Percentiles rank a stretch among this genome's conserved stretches.
Conservation (phyloP, 2,797 vertebrate species). For the Carduelis carduelis region DNA sequence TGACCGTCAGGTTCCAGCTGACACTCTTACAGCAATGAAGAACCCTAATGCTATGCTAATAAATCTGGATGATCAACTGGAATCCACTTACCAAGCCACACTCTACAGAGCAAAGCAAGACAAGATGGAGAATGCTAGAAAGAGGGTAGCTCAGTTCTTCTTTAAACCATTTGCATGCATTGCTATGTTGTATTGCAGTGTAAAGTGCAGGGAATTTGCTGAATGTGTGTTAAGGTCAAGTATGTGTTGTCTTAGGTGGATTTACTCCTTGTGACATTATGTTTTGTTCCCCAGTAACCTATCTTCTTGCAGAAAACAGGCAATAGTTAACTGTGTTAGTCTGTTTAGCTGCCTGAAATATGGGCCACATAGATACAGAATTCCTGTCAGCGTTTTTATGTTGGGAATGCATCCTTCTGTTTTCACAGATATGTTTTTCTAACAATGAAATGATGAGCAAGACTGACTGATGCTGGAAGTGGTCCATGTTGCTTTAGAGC, state of each 20-base stretch:
- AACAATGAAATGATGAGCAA: not conserved
- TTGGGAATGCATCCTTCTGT: not conserved
- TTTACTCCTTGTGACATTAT: not conserved
- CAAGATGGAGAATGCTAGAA: conserved; percentile 90
- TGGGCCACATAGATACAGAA: fast-evolving
- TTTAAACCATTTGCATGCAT: not conserved
- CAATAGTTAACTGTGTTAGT: not conserved
- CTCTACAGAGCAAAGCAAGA: conserved; percentile 89
- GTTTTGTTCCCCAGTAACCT: not conserved
- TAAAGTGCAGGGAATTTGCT: not conserved
- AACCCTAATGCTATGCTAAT: conserved; percentile 97
- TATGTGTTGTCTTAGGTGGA: not conserved
- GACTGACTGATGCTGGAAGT: not conserved
- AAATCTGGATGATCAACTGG: conserved; percentile 79
- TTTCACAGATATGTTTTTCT: not conserved
- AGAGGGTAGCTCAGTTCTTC: conserved; percentile 79
- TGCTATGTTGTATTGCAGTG: not conserved
- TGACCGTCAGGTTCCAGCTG: conserved; percentile 85
- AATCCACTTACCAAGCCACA: conserved; percentile 83
- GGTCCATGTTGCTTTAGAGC: not conserved
- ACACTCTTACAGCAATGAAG: conserved; percentile 86
- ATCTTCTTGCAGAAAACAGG: not conserved
- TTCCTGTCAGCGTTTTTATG: not conserved
- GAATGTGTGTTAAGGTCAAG: not conserved
- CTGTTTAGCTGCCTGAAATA: not conserved